phyloP scores from a whole-genome alignment of 2,888 invertebrate genomes.

The Orthosia gothica region DNA sequence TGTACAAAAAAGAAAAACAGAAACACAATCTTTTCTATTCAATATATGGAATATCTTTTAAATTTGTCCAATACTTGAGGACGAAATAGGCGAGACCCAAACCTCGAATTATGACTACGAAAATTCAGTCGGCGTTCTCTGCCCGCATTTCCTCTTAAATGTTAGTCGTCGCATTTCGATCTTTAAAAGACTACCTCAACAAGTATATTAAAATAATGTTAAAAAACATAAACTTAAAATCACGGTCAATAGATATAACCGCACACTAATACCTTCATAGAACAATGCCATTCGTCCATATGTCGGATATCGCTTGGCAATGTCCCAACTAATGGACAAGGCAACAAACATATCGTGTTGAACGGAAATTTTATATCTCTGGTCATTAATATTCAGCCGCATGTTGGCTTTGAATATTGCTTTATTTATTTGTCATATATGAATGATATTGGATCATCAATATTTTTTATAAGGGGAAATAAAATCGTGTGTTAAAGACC shows the following conservation, averaged over 20 bases:
- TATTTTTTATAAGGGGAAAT: conserved; percentile 15
- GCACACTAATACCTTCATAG: conserved; percentile 51
- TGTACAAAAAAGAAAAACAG: no score
- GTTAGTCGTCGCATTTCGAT: no score
- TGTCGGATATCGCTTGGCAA: conserved; percentile 69
- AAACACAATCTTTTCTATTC: no score
- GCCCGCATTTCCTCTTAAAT: no score
- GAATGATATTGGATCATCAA: conserved; percentile 35
- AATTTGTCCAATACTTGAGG: no score
- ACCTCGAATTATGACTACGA: no score
- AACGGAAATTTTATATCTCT: conserved; percentile 69
- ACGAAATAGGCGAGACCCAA: no score
- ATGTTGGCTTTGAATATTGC: conserved; percentile 53
- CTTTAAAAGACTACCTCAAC: neutral
- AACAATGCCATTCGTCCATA: conserved; percentile 69
- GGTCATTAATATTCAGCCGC: conserved; percentile 63
- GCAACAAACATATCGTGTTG: conserved; percentile 60
- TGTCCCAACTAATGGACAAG: conserved; percentile 71
- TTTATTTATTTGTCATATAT: conserved; percentile 46
- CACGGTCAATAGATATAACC: conserved; percentile 30
- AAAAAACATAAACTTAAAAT: conserved; percentile 1
- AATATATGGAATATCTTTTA: no score
- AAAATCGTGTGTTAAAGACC: neutral
- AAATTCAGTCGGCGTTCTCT: no score
- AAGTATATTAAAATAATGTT: neutral